phyloP scores from a whole-genome alignment of 2,888 invertebrate genomes.

The Cryptosula pallasiana region DNA sequence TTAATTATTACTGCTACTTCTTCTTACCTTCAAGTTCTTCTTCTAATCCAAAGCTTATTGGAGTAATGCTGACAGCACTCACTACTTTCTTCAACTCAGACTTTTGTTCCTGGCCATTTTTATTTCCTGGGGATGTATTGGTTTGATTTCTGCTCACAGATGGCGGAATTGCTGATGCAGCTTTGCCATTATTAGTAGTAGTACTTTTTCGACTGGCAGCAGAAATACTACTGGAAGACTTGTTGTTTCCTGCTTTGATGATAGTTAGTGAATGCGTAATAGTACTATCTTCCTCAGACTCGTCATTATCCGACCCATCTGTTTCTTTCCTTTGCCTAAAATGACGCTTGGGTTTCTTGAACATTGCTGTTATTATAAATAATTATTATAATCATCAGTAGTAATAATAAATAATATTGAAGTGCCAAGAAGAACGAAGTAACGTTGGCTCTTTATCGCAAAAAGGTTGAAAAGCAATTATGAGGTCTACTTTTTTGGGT shows the following conservation, averaged over 20 bases:
- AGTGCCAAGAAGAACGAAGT: no score
- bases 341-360: slow-evolving; percentile 80
- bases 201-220: not conserved
- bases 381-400: no score
- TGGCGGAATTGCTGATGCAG: no score
- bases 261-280: slow-evolving; percentile 1
- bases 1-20: no score
- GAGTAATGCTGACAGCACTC: slow-evolving; percentile 33
- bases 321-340: slow-evolving; percentile 58
- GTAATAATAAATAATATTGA: no score
- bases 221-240: no score
- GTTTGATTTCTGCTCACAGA: slow-evolving; percentile 25
- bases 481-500: no score
- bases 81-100: slow-evolving; percentile 35
- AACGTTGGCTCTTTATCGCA: no score
- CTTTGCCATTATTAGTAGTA: slow-evolving; percentile 25
- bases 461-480: no score
- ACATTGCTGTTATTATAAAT: slow-evolving; percentile 65
- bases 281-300: slow-evolving; percentile 48
- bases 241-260: slow-evolving; percentile 28
- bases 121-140: no score
- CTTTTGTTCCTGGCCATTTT: slow-evolving; percentile 35
- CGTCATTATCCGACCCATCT: slow-evolving; percentile 48
- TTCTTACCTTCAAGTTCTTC: slow-evolving; percentile 51
- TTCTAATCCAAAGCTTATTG: slow-evolving; percentile 70